phyloP scores from a whole-genome alignment of 2,113 vertebrate species.

The Psettodes erumei region DNA sequence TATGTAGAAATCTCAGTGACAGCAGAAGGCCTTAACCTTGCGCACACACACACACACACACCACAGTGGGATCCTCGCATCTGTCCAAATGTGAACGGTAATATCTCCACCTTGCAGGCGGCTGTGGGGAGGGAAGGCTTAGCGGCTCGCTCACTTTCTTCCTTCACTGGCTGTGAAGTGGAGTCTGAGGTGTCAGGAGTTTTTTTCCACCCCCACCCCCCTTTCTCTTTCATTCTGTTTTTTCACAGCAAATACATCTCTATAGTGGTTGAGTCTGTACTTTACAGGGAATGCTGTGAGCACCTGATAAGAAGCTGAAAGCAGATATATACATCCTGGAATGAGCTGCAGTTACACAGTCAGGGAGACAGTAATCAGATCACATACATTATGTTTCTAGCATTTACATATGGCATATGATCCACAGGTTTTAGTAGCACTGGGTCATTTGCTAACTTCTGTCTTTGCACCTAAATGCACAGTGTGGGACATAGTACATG shows the following conservation, averaged over 20 bases:
- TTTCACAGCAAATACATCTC: constrained; percentile 66
- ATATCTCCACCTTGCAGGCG: constrained; percentile 85
- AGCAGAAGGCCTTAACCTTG: constrained; percentile 47
- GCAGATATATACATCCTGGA: constrained; percentile 78
- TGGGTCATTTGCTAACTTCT: constrained; percentile 22
- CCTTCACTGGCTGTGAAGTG: constrained; percentile 82
- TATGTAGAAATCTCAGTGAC: constrained; percentile 40
- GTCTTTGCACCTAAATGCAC: constrained; percentile 8
- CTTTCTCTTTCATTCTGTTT: constrained; percentile 45
- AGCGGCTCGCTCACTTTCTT: constrained; percentile 78
- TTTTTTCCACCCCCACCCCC: constrained; percentile 51
- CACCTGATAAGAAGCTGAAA: constrained; percentile 82
- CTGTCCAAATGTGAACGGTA: constrained; percentile 81
- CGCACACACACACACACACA: constrained; percentile 48
- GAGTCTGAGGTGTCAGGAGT: constrained; percentile 85
- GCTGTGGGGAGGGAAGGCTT: constrained; percentile 75
- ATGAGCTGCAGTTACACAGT: constrained; percentile 62
- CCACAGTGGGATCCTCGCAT: constrained; percentile 73
- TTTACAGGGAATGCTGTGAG: constrained; percentile 78
- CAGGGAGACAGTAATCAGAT: constrained; percentile 74
- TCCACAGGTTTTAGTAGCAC: constrained; percentile 35
- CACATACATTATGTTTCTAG: constrained; percentile 67
- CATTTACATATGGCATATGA: constrained; percentile 69
- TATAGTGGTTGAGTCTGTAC: constrained; percentile 73
- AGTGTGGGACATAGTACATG: neutral